Evolutionary conservation across 2,888 invertebrate species (phyloP).

Genomic region (Notodonta ziczac): DNA sequence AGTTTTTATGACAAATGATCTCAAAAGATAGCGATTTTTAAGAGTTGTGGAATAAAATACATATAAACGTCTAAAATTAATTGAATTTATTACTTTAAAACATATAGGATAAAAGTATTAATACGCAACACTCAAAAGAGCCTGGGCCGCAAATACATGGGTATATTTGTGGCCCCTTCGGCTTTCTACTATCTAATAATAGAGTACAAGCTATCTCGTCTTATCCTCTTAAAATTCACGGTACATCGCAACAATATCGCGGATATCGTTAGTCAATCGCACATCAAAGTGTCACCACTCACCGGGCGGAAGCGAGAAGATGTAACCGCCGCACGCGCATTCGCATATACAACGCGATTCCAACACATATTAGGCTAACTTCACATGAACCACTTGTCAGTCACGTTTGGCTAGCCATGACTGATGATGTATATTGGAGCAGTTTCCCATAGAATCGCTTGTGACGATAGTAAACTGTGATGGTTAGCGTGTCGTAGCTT

Average conservation of each 20-base stretch:
- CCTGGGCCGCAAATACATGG: neutral
- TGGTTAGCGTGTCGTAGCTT: too few species aligned
- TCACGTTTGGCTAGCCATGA: too few species aligned
- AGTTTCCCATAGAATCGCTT: too few species aligned
- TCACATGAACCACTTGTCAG: neutral
- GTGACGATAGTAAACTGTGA: too few species aligned
- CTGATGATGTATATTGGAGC: too few species aligned
- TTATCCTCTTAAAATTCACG: conserved; percentile 39
- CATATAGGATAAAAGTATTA: neutral
- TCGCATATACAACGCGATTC: conserved; percentile 44
- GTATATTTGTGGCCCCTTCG: too few species aligned
- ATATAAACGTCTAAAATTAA: neutral
- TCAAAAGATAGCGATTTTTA: neutral
- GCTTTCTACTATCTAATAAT: neutral
- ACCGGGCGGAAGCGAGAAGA: conserved; percentile 55
- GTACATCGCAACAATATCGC: conserved; percentile 33
- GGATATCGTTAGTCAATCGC: conserved; percentile 57
- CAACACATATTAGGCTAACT: conserved; percentile 22
- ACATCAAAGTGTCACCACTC: conserved; percentile 34
- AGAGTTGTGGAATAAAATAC: too few species aligned
- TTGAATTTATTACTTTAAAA: neutral
- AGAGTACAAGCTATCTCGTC: conserved; percentile 10
- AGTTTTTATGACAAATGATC: neutral
- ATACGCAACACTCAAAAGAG: neutral
- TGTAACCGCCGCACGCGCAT: conserved; percentile 39